Base-by-base conservation (phyloP, 2,797 vertebrate genomes). In the Urocyon cinereoargenteus region DNA sequence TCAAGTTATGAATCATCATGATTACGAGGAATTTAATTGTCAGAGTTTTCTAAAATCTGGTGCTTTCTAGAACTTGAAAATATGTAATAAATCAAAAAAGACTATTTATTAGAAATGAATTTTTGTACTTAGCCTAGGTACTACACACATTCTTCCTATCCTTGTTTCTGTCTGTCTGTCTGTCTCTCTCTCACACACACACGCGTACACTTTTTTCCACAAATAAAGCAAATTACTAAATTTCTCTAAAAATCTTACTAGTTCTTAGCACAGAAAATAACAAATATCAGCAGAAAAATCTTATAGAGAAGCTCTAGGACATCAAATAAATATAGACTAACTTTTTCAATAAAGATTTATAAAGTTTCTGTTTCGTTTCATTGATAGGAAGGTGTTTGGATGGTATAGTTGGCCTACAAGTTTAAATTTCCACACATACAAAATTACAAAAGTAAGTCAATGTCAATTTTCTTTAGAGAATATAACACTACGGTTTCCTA, bases 51-150 rank as follows among this genome's bases (percentile, higher is more conserved):
- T 87, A n/a, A 92, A 75, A 59, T n/a, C 28, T 45, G 13, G 34
- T 61, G 77, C 15, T 66, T 77, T 68, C 12, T 24, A 91, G 4
- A 86, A 92, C 49, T 83, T 72, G 12, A 90, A 95, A 93, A 89
- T 28, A n/a, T 68, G 4, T 31, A 82, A 26, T 26, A 89, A 83
- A 57, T 73, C 6, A 55, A n/a, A 83, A 68, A 82, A 64, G 0
- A 9, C 2, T 53, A 2, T n/a, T 13, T 28, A 31, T 78, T 53
- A 72, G 70, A 55, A 72, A 79, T 61, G 13, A 6, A 68, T 59
- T 51, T 26, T 90, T 92, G 21, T 70, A 45, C n/a, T 28, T 16
- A 72, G 2, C 11, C 9, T 49, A 66, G 28, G 22, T 66, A 10
- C 22, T 9, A 10, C 12, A 49, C 12, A 64, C 45, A 51, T n/a